Base-by-base conservation (phyloP, 2,113 vertebrate genomes). In the Alligator sinensis region DNA sequence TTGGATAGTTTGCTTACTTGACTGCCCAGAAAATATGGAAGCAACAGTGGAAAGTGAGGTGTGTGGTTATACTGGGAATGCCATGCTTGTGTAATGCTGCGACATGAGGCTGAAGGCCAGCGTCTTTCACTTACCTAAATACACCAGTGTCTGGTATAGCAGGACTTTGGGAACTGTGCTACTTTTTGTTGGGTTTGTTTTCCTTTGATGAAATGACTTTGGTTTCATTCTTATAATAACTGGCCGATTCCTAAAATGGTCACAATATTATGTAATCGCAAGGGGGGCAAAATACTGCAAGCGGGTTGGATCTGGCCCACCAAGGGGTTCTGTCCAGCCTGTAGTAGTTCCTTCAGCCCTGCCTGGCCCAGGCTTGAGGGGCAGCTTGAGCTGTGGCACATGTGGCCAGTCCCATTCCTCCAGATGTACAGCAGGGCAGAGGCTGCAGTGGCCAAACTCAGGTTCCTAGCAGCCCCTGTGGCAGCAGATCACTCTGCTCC, bases 1-100 rank as follows among this genome's bases (percentile, higher is more conserved):
- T 95, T 64, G 59, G 68, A 18, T 83, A 80, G 88, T 66, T 95
- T 92, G 91, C 91, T 95, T 89, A 93, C 91, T 93, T 94, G 92
- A 91, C 93, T 96, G 87, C 82, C 55, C 77, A 68, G 94, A 84
- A 94, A 96, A 92, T 82, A 58, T n/a, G 63, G 38, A 80, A 92
- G 87, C 68, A 92, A 89, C 77, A 84, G 25, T 47, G 24, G 11
- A 74, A 91, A 94, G 82, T 17, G 76, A 94, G 70, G 81, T 95
- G 92, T 74, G 70, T 47, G 24, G 95, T 97, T 92, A 96, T 91
- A 11, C 4, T 90, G 84, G 74, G 81, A 91, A 84, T 22, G 38
- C 84, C 86, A 9, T 13, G 0, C 19, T 95, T 80, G 38, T 28
- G 47, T 76, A 1, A 4, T 60, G 80, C 94, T 84, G 55, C 84